These are phyloP conservation scores for Epsilonema sp. DNA, from an alignment of 2,888 invertebrate genomes.

Conservation along the genomic window DNA sequence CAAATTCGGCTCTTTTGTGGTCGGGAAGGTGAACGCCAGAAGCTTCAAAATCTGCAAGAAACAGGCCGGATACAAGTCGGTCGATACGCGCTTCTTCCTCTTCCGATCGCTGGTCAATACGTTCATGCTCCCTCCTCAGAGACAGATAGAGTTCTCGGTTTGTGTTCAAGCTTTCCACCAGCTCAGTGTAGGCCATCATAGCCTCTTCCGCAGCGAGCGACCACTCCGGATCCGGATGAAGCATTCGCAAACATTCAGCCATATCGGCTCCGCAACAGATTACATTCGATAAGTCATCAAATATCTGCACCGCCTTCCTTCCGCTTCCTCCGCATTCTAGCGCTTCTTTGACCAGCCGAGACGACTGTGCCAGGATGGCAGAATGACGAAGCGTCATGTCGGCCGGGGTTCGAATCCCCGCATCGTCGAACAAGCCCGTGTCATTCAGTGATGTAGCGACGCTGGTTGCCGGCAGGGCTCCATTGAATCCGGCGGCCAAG, in stretches of 20 bases:
- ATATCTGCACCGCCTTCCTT: slow-evolving; percentile 71
- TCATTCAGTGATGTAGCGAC: too few species aligned
- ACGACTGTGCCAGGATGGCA: too few species aligned
- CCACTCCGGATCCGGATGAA: slow-evolving; percentile 56
- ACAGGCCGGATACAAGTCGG: slow-evolving; percentile 67
- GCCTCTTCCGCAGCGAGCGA: slow-evolving; percentile 67
- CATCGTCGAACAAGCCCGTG: too few species aligned
- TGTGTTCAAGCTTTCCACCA: slow-evolving; percentile 79
- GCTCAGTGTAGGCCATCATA: slow-evolving; percentile 62
- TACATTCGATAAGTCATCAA: slow-evolving; percentile 83
- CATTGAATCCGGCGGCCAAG: too few species aligned
- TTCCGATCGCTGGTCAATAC: slow-evolving; percentile 40
- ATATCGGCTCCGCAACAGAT: slow-evolving; percentile 81
- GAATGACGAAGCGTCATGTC: too few species aligned
- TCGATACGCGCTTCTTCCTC: slow-evolving; percentile 61
- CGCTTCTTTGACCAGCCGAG: too few species aligned
- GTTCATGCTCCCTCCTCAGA: slow-evolving; percentile 46
- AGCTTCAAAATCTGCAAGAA: slow-evolving; percentile 90
- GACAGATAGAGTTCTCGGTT: slow-evolving; percentile 60
- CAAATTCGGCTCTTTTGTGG: slow-evolving; percentile 52
- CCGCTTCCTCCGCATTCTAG: too few species aligned
- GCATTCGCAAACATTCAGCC: slow-evolving; percentile 80
- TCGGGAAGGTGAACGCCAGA: slow-evolving; percentile 82
- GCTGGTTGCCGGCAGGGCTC: too few species aligned
- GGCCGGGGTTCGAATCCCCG: too few species aligned